Conservation (phyloP, 2,888 invertebrate species). For the Macrophya alboannulata region DNA sequence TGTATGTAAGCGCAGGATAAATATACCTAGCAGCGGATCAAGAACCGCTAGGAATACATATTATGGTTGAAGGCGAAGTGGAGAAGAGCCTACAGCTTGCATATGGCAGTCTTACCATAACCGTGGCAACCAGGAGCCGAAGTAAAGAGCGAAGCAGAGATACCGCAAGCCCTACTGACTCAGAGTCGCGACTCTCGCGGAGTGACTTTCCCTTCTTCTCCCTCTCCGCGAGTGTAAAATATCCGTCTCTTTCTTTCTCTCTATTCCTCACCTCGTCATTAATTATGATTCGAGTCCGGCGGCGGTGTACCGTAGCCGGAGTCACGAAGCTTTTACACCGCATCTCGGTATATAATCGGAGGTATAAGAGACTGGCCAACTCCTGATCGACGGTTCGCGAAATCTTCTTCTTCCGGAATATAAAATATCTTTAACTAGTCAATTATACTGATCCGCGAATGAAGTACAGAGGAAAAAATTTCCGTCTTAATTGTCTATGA, state of each 20-base stretch:
- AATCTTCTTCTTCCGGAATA: constrained; percentile 8
- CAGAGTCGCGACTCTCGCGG: constrained; percentile 71
- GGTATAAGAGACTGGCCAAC: background rate
- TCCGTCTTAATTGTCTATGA: background rate
- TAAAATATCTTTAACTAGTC: background rate
- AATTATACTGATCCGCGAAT: background rate
- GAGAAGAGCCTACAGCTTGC: background rate
- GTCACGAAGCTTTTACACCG: background rate
- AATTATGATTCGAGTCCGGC: constrained; percentile 42
- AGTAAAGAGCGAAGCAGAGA: constrained; percentile 55
- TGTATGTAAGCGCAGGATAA: background rate
- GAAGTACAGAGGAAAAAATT: background rate
- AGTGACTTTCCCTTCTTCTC: constrained; percentile 79
- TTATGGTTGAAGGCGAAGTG: background rate
- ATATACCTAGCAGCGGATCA: background rate
- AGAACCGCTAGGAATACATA: constrained; percentile 19
- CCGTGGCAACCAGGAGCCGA: constrained; percentile 8
- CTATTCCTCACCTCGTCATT: constrained; percentile 38
- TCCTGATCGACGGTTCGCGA: constrained; percentile 10
- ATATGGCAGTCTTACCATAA: constrained; percentile 20
- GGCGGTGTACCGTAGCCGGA: background rate
- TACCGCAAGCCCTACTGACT: constrained; percentile 79
- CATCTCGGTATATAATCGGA: background rate
- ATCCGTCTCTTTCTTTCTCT: constrained; percentile 19
- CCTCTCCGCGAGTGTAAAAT: background rate